Evolutionary conservation across 2,888 invertebrate genomes (phyloP).

Genomic region (Caenorhabditis macrosperma): DNA sequence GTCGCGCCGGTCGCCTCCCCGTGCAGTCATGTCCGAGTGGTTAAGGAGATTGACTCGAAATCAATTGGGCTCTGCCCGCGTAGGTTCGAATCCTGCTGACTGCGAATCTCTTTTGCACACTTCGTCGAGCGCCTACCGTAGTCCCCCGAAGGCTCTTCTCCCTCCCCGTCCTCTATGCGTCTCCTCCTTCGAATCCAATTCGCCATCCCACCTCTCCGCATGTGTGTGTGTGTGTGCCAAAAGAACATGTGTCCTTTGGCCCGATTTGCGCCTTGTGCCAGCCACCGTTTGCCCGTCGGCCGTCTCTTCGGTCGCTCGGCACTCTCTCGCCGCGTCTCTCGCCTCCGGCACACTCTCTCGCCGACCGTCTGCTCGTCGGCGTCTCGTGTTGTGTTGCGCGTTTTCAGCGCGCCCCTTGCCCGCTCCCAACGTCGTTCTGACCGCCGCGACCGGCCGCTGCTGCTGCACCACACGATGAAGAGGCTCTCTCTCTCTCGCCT

Average conservation of each 20-base stretch:
- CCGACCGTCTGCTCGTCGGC: not conserved
- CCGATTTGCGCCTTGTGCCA: not conserved
- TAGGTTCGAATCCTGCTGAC: slow-evolving; percentile 77
- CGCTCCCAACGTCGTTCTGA: too few species aligned
- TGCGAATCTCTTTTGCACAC: not conserved
- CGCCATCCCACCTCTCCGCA: not conserved
- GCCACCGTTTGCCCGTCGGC: not conserved
- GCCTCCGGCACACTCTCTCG: not conserved
- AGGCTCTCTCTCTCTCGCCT: too few species aligned
- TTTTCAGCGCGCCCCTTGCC: not conserved
- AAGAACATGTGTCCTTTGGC: slow-evolving; percentile 2
- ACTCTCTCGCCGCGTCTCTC: not conserved
- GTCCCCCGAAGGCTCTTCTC: too few species aligned
- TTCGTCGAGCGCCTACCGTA: not conserved
- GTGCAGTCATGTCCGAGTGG: slow-evolving; percentile 74
- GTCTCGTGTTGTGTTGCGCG: not conserved
- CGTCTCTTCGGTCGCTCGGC: not conserved
- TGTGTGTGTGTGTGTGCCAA: not conserved
- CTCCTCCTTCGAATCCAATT: not conserved
- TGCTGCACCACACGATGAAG: too few species aligned
- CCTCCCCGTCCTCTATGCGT: not conserved
- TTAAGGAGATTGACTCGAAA: slow-evolving; percentile 76
- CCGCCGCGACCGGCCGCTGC: too few species aligned
- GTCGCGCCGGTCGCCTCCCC: too few species aligned
- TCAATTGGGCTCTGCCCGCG: slow-evolving; percentile 77